Conservation (phyloP, 1,140 invertebrate species). For the Harlomillsia oculata region DNA sequence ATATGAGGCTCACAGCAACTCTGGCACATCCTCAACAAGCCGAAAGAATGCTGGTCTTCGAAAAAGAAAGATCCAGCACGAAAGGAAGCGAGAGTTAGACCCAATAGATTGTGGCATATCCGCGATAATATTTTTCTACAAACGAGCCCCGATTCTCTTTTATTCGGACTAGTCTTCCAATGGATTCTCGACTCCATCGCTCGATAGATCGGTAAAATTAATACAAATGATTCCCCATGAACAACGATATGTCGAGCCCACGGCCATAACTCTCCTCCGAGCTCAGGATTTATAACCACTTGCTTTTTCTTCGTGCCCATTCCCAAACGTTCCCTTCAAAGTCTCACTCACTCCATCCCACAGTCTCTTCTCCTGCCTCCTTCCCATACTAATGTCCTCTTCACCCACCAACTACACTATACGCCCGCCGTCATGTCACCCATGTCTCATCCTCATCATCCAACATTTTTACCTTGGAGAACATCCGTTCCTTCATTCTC, state of each 20-base stretch:
- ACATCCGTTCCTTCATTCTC: neutral
- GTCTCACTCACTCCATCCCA: slow-evolving; percentile 10
- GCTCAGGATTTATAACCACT: slow-evolving; percentile 30
- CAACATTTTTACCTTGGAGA: neutral
- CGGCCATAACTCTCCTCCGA: slow-evolving; percentile 31
- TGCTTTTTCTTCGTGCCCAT: neutral
- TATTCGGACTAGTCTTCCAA: slow-evolving; percentile 14
- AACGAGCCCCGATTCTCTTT: slow-evolving; percentile 23
- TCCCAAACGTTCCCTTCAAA: neutral
- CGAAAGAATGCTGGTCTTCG: neutral
- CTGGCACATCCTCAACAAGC: neutral
- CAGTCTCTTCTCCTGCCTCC: slow-evolving; percentile 12
- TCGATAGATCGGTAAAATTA: slow-evolving; percentile 35
- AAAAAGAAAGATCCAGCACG: neutral
- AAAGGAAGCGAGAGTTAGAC: neutral
- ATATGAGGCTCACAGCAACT: neutral
- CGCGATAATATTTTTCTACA: slow-evolving; percentile 32
- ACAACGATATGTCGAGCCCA: slow-evolving; percentile 34
- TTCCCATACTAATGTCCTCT: slow-evolving; percentile 9
- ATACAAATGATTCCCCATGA: slow-evolving; percentile 36
- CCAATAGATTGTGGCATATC: slow-evolving; percentile 32
- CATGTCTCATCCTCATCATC: neutral
- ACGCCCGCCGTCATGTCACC: neutral
- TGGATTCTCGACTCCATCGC: slow-evolving; percentile 13
- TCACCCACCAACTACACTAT: slow-evolving; percentile 2